These are phyloP conservation scores for Spodoptera exigua DNA, from an alignment of 2,888 invertebrate genomes.

Conservation along the genomic window DNA sequence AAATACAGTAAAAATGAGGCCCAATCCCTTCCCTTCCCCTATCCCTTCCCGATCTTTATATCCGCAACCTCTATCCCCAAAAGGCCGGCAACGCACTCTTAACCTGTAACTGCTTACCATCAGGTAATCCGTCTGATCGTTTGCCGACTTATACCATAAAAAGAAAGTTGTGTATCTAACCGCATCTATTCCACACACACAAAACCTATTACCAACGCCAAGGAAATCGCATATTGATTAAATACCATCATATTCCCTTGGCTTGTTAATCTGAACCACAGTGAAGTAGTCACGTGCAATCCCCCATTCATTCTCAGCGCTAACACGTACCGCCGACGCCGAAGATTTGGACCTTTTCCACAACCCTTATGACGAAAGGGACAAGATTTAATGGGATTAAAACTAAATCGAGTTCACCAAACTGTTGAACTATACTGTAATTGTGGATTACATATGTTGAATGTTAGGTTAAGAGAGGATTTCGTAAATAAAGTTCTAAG, in stretches of 20 bases:
- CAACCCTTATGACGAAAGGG: constrained; percentile 54
- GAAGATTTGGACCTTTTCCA: constrained; percentile 54
- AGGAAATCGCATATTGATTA: too few species aligned
- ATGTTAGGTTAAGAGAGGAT: constrained; percentile 40
- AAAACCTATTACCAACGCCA: not conserved
- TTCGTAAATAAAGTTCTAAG: constrained; percentile 32
- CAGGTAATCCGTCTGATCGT: too few species aligned
- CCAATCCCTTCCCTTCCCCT: too few species aligned
- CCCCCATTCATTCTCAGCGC: constrained; percentile 44
- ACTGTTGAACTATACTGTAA: constrained; percentile 46
- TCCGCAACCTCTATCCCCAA: too few species aligned
- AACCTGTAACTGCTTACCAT: too few species aligned
- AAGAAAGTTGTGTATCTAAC: too few species aligned
- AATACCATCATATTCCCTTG: constrained; percentile 3
- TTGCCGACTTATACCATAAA: too few species aligned
- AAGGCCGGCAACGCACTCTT: too few species aligned
- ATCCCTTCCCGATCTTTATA: too few species aligned
- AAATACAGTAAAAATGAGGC: too few species aligned
- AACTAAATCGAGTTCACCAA: constrained; percentile 43
- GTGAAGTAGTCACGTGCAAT: constrained; percentile 46
- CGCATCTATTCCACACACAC: not conserved
- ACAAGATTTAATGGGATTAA: constrained; percentile 60
- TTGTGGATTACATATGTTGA: constrained; percentile 41
- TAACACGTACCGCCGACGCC: constrained; percentile 45
- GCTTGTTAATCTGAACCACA: constrained; percentile 40